These are phyloP conservation scores for Molorchus minor DNA, from an alignment of 2,888 invertebrate genomes.

Conservation along the genomic window DNA sequence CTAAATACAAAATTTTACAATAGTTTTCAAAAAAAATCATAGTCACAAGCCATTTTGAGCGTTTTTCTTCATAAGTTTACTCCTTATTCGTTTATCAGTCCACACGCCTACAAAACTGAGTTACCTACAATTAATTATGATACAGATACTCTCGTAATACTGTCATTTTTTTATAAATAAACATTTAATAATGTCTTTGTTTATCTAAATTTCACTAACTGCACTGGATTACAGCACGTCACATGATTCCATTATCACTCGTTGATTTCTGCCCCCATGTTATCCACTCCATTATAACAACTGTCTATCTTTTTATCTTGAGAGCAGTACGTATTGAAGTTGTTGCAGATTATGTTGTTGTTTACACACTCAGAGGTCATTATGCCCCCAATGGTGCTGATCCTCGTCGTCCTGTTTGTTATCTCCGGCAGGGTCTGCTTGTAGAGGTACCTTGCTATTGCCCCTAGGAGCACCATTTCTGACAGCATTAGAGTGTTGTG, in stretches of 20 bases:
- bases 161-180: too few relatives aligned
- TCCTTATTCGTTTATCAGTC: too few relatives aligned
- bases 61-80: too few relatives aligned
- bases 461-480: conserved; percentile 74
- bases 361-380: conserved; percentile 37
- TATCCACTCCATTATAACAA: conserved; percentile 12
- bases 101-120: too few relatives aligned
- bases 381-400: conserved; percentile 43
- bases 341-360: too few relatives aligned
- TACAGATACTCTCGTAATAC: too few relatives aligned
- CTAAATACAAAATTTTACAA: too few relatives aligned
- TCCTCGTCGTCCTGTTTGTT: conserved; percentile 22
- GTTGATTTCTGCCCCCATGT: conserved; percentile 16
- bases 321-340: conserved; percentile 15
- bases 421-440: conserved; percentile 60
- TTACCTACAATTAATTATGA: too few relatives aligned
- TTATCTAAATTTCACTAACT: too few relatives aligned
- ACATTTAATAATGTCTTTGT: too few relatives aligned
- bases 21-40: too few relatives aligned
- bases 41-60: too few relatives aligned
- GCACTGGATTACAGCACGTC: background rate
- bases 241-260: background rate
- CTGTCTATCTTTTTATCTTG: conserved; percentile 4
- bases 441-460: conserved; percentile 72
- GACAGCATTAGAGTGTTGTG: conserved; percentile 73